Conservation (phyloP, 2,113 vertebrate genomes). For the Columba livia region DNA sequence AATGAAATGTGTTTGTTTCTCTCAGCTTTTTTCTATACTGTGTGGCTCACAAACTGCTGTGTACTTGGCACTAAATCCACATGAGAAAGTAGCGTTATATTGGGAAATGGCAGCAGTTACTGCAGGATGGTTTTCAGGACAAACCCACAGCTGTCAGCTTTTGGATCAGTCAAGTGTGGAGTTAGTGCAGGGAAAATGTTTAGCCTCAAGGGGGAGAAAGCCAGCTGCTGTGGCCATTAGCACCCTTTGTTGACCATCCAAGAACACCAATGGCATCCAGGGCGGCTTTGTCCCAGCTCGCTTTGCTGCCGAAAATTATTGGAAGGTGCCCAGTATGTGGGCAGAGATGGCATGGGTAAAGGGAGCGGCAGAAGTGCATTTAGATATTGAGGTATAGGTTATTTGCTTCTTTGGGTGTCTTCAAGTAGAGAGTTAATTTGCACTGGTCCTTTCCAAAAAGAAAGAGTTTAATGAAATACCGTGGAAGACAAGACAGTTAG, state of each 20-base stretch:
- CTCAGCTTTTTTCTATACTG: not conserved
- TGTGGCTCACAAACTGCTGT: constrained; percentile 10
- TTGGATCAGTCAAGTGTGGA: constrained; percentile 58
- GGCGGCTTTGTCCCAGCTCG: constrained; percentile 32
- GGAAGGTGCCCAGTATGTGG: not conserved
- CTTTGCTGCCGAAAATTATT: not conserved
- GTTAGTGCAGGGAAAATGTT: constrained; percentile 59
- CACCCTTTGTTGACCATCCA: constrained; percentile 52
- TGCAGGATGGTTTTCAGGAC: constrained; percentile 39
- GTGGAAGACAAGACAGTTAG: not conserved
- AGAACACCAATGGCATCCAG: not conserved
- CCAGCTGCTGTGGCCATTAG: constrained; percentile 34
- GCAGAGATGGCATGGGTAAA: not conserved
- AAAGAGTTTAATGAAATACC: not conserved
- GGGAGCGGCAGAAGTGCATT: not conserved
- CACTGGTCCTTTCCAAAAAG: not conserved
- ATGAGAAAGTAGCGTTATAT: constrained; percentile 51
- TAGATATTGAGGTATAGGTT: not conserved
- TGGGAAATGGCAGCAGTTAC: constrained; percentile 49
- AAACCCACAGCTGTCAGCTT: constrained; percentile 46
- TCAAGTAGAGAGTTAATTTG: not conserved
- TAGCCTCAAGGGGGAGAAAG: constrained; percentile 40
- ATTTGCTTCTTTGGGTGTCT: not conserved
- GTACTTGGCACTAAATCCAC: constrained; percentile 12
- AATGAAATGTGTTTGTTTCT: constrained; percentile 19